A percentile compares a stretch with the other conserved stretches of the same genome.
Conservation (phyloP, 1,140 invertebrate genomes). For the Drosophila kepulauana region DNA sequence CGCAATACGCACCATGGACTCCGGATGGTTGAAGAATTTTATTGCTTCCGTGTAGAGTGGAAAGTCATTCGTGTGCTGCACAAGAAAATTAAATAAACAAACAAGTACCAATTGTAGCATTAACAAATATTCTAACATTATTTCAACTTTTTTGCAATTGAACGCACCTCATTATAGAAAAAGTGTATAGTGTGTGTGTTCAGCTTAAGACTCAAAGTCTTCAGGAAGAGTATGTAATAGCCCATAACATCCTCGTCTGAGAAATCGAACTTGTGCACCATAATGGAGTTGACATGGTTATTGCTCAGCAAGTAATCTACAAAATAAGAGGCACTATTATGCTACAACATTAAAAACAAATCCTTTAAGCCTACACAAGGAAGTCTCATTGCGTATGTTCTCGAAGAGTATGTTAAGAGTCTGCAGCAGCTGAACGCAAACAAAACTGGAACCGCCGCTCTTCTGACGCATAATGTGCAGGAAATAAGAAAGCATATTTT, state of each 20-base stretch:
- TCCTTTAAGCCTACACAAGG: constrained; percentile 91
- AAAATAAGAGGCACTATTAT: constrained; percentile 80
- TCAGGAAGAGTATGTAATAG: constrained; percentile 99
- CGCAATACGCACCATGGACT: constrained; percentile 99
- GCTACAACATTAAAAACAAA: background rate
- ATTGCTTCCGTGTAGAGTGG: constrained; percentile 99
- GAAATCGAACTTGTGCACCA: constrained; percentile 99
- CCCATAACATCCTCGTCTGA: constrained; percentile 99
- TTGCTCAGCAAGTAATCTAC: constrained; percentile 99
- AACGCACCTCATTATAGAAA: constrained; percentile 96
- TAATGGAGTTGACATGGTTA: constrained; percentile 99
- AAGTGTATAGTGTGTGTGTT: constrained; percentile 99
- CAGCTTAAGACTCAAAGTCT: constrained; percentile 99
- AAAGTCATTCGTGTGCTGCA: constrained; percentile 99
- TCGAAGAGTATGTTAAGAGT: constrained; percentile 99
- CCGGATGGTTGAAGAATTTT: constrained; percentile 99
- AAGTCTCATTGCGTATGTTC: constrained; percentile 99
- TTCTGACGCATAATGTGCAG: constrained; percentile 98
- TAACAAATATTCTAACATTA: too few relatives aligned
- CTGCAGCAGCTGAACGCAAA: constrained; percentile 98
- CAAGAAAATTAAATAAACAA: constrained; percentile 52
- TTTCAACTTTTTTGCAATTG: too few relatives aligned
- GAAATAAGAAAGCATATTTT: constrained; percentile 99
- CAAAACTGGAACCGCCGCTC: constrained; percentile 95
- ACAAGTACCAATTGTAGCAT: too few relatives aligned